A percentile compares a stretch with the other conserved stretches of the same genome.
Evolutionary conservation across 37 sponge, comb jelly and placozoan species (phyloP).

Genomic region (Ianthella basta): DNA sequence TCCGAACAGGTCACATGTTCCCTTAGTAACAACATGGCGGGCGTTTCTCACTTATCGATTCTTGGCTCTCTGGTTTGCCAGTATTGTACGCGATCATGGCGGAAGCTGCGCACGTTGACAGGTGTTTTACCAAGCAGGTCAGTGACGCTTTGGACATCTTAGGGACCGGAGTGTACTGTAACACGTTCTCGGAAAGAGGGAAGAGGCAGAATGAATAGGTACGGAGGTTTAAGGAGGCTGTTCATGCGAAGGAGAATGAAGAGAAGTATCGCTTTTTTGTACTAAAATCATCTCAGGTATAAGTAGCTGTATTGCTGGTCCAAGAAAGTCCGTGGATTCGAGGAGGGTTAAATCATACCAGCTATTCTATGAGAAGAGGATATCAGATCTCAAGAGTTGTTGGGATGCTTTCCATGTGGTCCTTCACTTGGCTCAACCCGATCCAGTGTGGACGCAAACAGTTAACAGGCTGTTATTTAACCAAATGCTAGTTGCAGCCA

Average conservation of each 20-base stretch:
- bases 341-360: not conserved
- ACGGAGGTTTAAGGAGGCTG: not conserved
- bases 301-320: not conserved
- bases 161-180: not conserved
- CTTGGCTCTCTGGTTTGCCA: too few species aligned
- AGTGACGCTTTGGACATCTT: slow-evolving; percentile 9
- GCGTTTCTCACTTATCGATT: too few species aligned
- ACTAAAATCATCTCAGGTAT: not conserved
- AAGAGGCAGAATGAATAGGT: not conserved
- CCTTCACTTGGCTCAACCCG: not conserved
- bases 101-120: too few species aligned
- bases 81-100: too few species aligned
- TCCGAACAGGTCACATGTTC: too few species aligned
- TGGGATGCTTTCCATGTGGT: not conserved
- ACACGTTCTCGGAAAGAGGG: not conserved
- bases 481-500: not conserved
- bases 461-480: slow-evolving; percentile 18
- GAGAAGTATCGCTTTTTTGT: not conserved
- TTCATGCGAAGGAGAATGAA: not conserved
- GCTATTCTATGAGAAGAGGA: not conserved
- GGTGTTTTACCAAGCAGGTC: too few species aligned
- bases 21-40: too few species aligned
- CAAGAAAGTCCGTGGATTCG: not conserved
- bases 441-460: slow-evolving; percentile 1
- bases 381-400: not conserved